Conservation (phyloP, 1,140 invertebrate genomes). For the Oscheius sp. region DNA sequence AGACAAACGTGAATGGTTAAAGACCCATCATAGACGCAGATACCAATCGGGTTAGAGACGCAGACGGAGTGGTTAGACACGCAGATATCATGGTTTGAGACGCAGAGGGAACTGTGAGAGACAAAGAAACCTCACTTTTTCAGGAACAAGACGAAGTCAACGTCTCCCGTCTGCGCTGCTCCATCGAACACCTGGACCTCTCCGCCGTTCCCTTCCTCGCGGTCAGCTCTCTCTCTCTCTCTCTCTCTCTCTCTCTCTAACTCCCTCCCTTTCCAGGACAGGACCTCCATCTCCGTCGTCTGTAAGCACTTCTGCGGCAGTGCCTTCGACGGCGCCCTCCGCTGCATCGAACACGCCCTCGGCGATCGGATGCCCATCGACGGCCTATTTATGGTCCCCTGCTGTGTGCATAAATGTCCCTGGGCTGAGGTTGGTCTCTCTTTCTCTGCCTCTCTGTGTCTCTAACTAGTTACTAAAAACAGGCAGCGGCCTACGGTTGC, state of each 20-base stretch:
- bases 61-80: too few relatives aligned
- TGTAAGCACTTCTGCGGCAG: slow-evolving; percentile 53
- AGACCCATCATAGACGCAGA: too few relatives aligned
- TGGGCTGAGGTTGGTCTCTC: slow-evolving; percentile 25
- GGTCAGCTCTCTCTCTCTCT: slow-evolving; percentile 13
- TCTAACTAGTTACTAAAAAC: too few relatives aligned
- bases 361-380: slow-evolving; percentile 39
- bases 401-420: slow-evolving; percentile 47
- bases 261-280: slow-evolving; percentile 20
- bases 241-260: not conserved
- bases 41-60: too few relatives aligned
- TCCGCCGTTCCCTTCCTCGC: slow-evolving; percentile 38
- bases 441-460: not conserved
- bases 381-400: slow-evolving; percentile 47
- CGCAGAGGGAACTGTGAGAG: too few relatives aligned
- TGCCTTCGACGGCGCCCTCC: slow-evolving; percentile 46
- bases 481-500: too few relatives aligned
- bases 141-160: slow-evolving; percentile 34
- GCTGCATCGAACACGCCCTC: slow-evolving; percentile 41
- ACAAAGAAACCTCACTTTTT: too few relatives aligned
- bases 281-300: slow-evolving; percentile 21
- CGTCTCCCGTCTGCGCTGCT: slow-evolving; percentile 42
- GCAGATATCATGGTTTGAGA: too few relatives aligned
- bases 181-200: slow-evolving; percentile 50
- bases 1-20: too few relatives aligned